Conservation (phyloP, 2,113 vertebrate genomes). For the Stegastes partitus region DNA sequence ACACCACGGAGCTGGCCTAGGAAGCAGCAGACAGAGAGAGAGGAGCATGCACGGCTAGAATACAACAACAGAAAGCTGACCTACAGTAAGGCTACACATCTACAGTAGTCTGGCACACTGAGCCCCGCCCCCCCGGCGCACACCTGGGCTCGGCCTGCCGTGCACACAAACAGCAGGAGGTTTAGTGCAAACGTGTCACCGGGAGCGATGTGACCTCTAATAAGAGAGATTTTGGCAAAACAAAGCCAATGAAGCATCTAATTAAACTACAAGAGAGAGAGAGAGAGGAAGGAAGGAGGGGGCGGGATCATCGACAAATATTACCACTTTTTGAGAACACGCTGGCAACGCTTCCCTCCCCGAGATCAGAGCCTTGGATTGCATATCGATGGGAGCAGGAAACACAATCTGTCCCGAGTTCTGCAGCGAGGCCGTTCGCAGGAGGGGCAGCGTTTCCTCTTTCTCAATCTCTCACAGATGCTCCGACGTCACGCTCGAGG, state of each 20-base stretch:
- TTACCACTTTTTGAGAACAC: constrained; percentile 9
- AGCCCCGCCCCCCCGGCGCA: constrained; percentile 59
- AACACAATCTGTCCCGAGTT: constrained; percentile 59
- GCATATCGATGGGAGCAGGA: constrained; percentile 46
- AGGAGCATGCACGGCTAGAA: constrained; percentile 72
- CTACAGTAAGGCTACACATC: constrained; percentile 61
- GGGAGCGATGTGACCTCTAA: constrained; percentile 36
- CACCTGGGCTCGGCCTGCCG: constrained; percentile 64
- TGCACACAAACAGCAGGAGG: constrained; percentile 64
- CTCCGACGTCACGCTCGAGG: constrained; percentile 58
- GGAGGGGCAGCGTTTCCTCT: too few species aligned
- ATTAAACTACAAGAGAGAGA: constrained; percentile 31
- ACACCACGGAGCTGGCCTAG: constrained; percentile 62
- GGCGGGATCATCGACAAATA: background rate
- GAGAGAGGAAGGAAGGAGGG: background rate
- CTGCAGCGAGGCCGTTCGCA: constrained; percentile 38
- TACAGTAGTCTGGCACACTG: constrained; percentile 71
- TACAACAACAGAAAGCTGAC: constrained; percentile 60
- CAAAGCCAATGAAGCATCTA: constrained; percentile 34
- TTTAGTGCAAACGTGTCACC: constrained; percentile 70
- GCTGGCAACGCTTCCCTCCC: constrained; percentile 35
- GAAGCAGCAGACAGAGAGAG: constrained; percentile 60
- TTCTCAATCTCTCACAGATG: constrained; percentile 45
- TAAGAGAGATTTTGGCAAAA: constrained; percentile 28
- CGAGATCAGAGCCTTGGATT: constrained; percentile 38